Conservation (phyloP, 2,797 vertebrate species). For the Streptopelia turtur region DNA sequence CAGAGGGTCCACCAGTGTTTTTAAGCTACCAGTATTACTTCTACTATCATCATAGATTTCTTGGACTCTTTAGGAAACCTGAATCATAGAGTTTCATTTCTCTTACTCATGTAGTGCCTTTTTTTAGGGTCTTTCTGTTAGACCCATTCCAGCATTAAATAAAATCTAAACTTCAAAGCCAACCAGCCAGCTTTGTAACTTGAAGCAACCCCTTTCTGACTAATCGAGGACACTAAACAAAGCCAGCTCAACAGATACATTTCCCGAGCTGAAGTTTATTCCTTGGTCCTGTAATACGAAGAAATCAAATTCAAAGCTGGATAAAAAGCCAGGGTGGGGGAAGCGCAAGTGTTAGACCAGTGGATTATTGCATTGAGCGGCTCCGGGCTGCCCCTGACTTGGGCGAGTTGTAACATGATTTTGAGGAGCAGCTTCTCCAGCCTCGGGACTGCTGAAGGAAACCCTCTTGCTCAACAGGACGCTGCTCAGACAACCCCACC, state of each 20-base stretch:
- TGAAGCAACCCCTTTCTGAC: background rate
- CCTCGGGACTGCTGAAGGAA: background rate
- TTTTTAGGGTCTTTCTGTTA: background rate
- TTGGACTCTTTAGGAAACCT: background rate
- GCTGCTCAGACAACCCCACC: constrained; percentile 30
- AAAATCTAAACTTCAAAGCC: constrained; percentile 2
- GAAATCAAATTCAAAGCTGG: background rate
- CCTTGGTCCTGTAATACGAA: background rate
- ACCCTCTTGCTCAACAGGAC: constrained; percentile 5
- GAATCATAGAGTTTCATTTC: background rate
- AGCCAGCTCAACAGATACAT: background rate
- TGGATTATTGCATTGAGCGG: background rate
- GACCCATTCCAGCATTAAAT: background rate
- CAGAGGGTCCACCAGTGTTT: accelerated
- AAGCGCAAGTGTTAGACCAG: accelerated
- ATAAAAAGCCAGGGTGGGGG: accelerated
- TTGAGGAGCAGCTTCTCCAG: background rate
- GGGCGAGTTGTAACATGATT: background rate
- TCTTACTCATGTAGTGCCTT: background rate
- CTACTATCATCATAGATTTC: background rate
- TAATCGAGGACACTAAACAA: background rate
- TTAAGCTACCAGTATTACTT: background rate
- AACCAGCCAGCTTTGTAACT: background rate
- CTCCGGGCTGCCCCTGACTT: background rate
- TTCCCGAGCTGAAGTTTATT: background rate